Conservation (phyloP, 2,113 vertebrate genomes). For the Myotis davidii region DNA sequence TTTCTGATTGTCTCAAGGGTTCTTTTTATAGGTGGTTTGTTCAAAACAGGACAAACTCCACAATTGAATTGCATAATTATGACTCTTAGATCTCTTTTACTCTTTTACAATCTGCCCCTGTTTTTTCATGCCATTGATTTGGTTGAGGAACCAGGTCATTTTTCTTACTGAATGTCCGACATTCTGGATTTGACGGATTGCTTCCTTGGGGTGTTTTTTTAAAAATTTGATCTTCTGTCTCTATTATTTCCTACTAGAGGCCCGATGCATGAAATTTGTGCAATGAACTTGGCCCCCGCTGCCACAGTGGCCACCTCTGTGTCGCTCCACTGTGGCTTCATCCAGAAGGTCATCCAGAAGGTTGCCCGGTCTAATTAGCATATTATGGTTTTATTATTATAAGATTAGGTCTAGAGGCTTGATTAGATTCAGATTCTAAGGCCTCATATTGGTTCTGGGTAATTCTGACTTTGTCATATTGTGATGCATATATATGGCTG, state of each 20-base stretch:
- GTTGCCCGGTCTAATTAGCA: too few relatives aligned
- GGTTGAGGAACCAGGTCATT: neutral
- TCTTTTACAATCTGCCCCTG: neutral
- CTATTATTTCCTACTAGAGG: neutral
- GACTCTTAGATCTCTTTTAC: slow-evolving; percentile 17
- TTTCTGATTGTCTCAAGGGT: neutral
- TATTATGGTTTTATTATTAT: too few relatives aligned
- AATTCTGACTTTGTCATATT: neutral
- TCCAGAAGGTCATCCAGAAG: too few relatives aligned
- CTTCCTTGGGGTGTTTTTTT: slow-evolving; percentile 10
- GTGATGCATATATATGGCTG: neutral
- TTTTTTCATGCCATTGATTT: slow-evolving; percentile 21
- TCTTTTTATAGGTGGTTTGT: neutral
- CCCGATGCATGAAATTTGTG: too few relatives aligned
- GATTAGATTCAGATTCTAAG: slow-evolving; percentile 31
- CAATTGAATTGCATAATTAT: neutral
- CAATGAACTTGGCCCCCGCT: too few relatives aligned
- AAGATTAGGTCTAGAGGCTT: neutral
- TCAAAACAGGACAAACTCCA: neutral
- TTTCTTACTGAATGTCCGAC: slow-evolving; percentile 25
- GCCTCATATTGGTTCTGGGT: neutral
- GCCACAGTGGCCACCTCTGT: too few relatives aligned
- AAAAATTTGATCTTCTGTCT: neutral
- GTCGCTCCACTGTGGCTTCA: too few relatives aligned
- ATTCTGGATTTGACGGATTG: slow-evolving; percentile 32